Evolutionary conservation across 2,888 invertebrate species (phyloP).

Genomic region (Cheilosia vernalis): DNA sequence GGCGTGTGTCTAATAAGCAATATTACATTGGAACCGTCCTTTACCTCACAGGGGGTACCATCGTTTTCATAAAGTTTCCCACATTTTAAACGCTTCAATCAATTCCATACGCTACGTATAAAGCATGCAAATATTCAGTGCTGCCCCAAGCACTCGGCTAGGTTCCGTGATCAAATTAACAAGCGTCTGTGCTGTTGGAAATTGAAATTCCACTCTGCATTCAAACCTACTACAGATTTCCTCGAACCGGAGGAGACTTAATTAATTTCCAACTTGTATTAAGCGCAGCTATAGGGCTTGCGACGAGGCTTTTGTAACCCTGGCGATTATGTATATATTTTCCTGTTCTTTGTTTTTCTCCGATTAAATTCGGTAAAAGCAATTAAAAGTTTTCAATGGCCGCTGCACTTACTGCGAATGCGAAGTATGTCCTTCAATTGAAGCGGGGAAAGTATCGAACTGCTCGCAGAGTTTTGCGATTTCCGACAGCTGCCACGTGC

Average conservation of each 20-base stretch:
- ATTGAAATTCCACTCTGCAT: too few species aligned
- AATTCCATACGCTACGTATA: neutral
- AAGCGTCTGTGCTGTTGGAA: too few species aligned
- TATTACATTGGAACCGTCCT: neutral
- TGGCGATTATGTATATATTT: neutral
- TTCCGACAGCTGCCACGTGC: slow-evolving; percentile 26
- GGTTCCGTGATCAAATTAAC: too few species aligned
- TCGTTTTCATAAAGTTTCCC: neutral
- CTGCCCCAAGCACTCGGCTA: too few species aligned
- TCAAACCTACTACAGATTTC: neutral
- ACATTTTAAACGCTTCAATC: neutral
- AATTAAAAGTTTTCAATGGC: slow-evolving; percentile 55
- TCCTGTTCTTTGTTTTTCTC: slow-evolving; percentile 13
- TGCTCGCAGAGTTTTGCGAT: neutral
- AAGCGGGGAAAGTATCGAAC: neutral
- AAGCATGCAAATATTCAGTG: neutral
- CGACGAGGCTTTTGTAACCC: neutral
- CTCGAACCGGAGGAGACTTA: slow-evolving; percentile 17
- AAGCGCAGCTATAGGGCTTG: slow-evolving; percentile 17
- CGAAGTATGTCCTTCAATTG: neutral
- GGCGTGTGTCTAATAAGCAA: too few species aligned
- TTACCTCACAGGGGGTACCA: neutral
- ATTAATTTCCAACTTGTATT: slow-evolving; percentile 34
- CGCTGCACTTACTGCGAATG: too few species aligned
- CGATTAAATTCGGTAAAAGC: slow-evolving; percentile 42